Evolutionary conservation across 1,140 invertebrate species (phyloP).

Genomic region (Mycetomoellerius zeteki): DNA sequence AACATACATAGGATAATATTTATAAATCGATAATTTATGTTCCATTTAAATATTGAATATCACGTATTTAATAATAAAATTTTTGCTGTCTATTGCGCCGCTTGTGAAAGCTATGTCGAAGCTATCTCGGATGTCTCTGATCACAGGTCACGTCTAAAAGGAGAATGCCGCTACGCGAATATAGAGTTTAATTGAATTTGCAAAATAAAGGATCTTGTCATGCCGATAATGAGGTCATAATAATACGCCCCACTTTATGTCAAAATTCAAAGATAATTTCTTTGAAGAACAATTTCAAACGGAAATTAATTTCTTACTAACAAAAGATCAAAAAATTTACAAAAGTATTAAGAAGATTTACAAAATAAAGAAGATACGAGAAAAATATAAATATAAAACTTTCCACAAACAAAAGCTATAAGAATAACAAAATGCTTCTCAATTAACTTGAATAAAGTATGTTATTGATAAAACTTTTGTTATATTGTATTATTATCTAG

Average conservation of each 20-base stretch:
- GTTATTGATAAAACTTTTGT: background rate
- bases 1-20: background rate
- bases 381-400: background rate
- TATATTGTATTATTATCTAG: background rate
- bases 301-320: background rate
- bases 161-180: slow-evolving; percentile 13
- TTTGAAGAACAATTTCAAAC: slow-evolving; percentile 14
- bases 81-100: background rate
- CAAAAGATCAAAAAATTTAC: background rate
- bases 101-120: background rate
- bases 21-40: background rate
- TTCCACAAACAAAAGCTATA: background rate
- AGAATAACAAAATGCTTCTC: background rate
- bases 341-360: slow-evolving; percentile 1
- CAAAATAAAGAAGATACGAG: background rate
- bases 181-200: slow-evolving; percentile 54
- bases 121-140: slow-evolving; percentile 7
- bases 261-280: background rate
- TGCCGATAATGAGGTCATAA: background rate
- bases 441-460: background rate
- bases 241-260: background rate
- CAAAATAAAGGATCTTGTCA: slow-evolving; percentile 16
- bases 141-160: slow-evolving; percentile 54
- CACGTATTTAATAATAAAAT: slow-evolving; percentile 9
- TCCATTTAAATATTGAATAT: background rate